phyloP scores from a whole-genome alignment of 2,113 vertebrate genomes.

The Uria lomvia region DNA sequence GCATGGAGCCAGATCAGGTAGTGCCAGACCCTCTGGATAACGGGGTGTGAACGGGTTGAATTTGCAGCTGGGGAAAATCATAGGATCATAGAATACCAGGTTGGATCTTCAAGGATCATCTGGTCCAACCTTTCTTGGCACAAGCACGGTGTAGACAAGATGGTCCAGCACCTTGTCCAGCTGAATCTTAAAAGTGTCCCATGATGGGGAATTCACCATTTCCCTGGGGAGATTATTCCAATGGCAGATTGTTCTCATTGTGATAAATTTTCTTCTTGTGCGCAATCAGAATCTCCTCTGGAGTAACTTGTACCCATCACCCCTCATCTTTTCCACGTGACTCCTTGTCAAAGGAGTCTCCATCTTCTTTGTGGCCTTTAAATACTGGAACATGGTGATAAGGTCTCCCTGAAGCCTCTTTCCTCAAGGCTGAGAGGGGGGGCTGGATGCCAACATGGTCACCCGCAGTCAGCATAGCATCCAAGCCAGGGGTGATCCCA shows the following conservation, averaged over 20 bases:
- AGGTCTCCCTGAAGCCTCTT: background rate
- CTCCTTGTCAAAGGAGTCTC: background rate
- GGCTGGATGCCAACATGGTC: background rate
- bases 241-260: background rate
- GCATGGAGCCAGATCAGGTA: background rate
- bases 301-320: background rate
- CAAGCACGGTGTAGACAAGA: background rate
- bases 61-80: background rate
- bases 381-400: background rate
- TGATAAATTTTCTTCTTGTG: background rate
- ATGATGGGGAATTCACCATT: background rate
- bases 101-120: background rate
- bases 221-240: background rate
- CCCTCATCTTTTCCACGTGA: background rate
- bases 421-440: background rate
- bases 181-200: background rate
- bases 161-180: background rate
- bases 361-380: background rate
- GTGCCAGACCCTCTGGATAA: background rate
- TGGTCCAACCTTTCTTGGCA: background rate
- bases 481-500: background rate
- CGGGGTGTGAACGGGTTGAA: background rate
- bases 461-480: fast-evolving
- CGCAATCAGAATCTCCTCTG: background rate
- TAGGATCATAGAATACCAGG: background rate